These are phyloP conservation scores for Notechis scutatus DNA, from an alignment of 2,113 vertebrate genomes.

Conservation along the genomic window DNA sequence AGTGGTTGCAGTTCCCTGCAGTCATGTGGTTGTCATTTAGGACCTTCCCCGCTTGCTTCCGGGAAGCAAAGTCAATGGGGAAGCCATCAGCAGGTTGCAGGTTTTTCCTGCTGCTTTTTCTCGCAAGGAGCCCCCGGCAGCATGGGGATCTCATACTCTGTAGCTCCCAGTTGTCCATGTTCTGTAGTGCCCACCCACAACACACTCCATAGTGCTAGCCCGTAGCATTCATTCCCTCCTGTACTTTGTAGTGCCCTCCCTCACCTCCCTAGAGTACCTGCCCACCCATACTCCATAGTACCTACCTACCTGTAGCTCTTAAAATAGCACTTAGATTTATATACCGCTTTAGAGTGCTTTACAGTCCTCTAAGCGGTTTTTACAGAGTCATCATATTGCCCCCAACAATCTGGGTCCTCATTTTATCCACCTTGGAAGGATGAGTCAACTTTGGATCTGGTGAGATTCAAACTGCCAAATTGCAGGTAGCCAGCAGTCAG, in stretches of 20 bases:
- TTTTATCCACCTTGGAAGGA: too few relatives aligned
- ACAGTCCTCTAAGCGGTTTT: too few relatives aligned
- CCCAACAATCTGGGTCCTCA: too few relatives aligned
- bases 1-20: neutral
- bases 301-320: neutral
- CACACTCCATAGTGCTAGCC: neutral
- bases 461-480: too few relatives aligned
- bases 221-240: neutral
- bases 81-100: neutral
- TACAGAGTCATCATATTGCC: too few relatives aligned
- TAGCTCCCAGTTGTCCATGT: neutral
- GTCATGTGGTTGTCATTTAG: neutral
- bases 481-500: too few relatives aligned
- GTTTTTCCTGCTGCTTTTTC: neutral
- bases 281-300: neutral
- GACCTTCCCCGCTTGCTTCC: neutral
- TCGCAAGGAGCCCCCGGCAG: neutral
- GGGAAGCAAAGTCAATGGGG: neutral
- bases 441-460: too few relatives aligned
- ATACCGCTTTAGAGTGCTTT: too few relatives aligned
- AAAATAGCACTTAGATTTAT: too few relatives aligned
- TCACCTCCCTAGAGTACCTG: neutral
- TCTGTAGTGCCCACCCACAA: neutral
- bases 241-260: neutral
- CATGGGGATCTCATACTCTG: neutral